A percentile compares a stretch with the other conserved stretches of the same genome.
phyloP scores from a whole-genome alignment of 2,797 vertebrate species.

The Apogon hyalosoma region DNA sequence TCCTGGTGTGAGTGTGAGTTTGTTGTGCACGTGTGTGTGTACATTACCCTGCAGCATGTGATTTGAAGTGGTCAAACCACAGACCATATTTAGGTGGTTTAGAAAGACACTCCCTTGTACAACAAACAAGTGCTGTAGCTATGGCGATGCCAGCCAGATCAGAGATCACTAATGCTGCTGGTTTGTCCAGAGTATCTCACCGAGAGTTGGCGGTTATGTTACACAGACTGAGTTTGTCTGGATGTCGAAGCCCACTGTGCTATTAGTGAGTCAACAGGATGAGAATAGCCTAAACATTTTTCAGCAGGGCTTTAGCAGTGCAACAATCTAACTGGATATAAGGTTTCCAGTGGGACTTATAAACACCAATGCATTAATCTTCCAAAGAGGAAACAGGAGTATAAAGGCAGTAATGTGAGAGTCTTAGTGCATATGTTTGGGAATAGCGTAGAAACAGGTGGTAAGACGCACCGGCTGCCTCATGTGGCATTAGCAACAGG shows the following conservation, averaged over 20 bases:
- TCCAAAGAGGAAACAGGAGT: slow-evolving; percentile 41
- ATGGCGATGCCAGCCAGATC: slow-evolving; percentile 68
- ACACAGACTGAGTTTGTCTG: slow-evolving; percentile 31
- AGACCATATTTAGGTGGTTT: slow-evolving; percentile 73
- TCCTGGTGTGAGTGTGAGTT: slow-evolving; percentile 40
- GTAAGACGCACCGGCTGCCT: slow-evolving; percentile 40
- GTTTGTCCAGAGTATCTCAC: slow-evolving; percentile 31
- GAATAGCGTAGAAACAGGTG: slow-evolving; percentile 79
- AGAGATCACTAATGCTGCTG: slow-evolving; percentile 40
- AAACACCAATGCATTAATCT: slow-evolving; percentile 28
- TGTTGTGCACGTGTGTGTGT: slow-evolving; percentile 46
- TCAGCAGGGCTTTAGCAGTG: slow-evolving; percentile 7
- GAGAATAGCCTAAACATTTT: slow-evolving; percentile 17
- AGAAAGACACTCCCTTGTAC: slow-evolving; percentile 74
- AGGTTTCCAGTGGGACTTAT: slow-evolving; percentile 31
- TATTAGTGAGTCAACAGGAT: slow-evolving; percentile 27
- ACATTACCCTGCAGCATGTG: slow-evolving; percentile 41
- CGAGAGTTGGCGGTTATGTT: slow-evolving; percentile 46
- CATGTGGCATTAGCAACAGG: slow-evolving; percentile 54
- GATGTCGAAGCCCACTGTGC: slow-evolving; percentile 27
- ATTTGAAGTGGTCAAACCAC: slow-evolving; percentile 73
- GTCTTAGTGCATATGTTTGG: slow-evolving; percentile 52
- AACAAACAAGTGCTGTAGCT: slow-evolving; percentile 75
- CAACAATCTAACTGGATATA: slow-evolving; percentile 21
- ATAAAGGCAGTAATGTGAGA: slow-evolving; percentile 67